Base-by-base conservation (phyloP, 1,140 invertebrate species). In the Drosophila virilis region DNA sequence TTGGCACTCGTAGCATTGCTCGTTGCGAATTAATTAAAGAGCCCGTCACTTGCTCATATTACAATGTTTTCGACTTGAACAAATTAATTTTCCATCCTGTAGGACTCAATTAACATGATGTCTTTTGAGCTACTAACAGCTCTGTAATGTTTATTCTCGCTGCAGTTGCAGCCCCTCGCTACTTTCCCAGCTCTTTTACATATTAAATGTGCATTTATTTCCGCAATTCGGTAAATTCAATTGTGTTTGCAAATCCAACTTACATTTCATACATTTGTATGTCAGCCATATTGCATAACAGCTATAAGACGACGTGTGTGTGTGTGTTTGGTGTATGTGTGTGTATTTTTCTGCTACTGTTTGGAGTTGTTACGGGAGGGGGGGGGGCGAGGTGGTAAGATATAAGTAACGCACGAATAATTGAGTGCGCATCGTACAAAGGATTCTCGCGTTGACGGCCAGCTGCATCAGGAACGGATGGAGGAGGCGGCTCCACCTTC, bases 341-440 rank as follows among this genome's bases (percentile, higher is more conserved):
- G 38, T 13, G 28, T 10, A 15, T 7, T 13, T 6, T 46, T 6
- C 15, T 51, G 10, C 9, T 12, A 58, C 59, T 59, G 67, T 62
- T 37, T 48, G 72, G 50, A n/a, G n/a, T n/a, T n/a, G n/a, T n/a
- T 57, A 32, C 13, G 33, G 8, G 50, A 60, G 35, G 13, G 35
- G 8, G 43, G 62, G 1, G 51, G 33, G n/a, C n/a, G 46, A 73
- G 68, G 75, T 67, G 74, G 66, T 68, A 85, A 71, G 84, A 74
- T 74, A 77, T 64, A 79, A 64, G 84, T 72, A 84, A 80, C 84
- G 64, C 70, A 68, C 84, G 84, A 89, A 84, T 88, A 88, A 88
- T 89, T 89, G 84, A 80, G 80, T 82, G 64, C 65, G 73, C 52
- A 38, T 43, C 66, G 62, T 45, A 89, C 83, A 86, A 86, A 83